Conservation (phyloP, 2,113 vertebrate species). For the Pipa parva region DNA sequence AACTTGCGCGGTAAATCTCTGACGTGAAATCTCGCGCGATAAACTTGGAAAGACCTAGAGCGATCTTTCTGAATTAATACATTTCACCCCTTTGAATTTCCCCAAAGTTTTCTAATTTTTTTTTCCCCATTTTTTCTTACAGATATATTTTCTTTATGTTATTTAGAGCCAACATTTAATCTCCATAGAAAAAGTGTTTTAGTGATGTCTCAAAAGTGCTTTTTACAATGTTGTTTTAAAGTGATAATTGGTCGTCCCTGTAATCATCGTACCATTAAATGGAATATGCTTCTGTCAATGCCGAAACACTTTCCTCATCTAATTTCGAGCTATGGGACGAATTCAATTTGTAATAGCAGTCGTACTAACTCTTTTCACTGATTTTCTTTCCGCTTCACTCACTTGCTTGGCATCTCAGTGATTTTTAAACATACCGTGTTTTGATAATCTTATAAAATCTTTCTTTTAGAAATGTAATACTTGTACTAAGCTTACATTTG, state of each 20-base stretch:
- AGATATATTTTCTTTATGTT: background rate
- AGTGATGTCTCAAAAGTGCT: background rate
- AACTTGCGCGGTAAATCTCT: too few species aligned
- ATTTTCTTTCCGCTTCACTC: background rate
- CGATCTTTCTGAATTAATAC: background rate
- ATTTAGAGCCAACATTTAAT: background rate
- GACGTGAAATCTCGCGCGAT: background rate
- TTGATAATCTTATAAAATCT: too few species aligned
- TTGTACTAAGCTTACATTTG: too few species aligned
- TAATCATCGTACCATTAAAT: slow-evolving; percentile 6
- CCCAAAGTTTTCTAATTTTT: too few species aligned
- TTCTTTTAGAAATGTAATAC: too few species aligned
- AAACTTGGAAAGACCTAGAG: too few species aligned
- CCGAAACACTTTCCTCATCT: background rate
- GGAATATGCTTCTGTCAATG: slow-evolving; percentile 4
- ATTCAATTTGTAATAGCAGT: slow-evolving; percentile 2
- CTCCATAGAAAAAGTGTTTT: background rate
- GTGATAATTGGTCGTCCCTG: background rate
- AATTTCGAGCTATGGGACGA: slow-evolving; percentile 4
- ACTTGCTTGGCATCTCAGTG: background rate
- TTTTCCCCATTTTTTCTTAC: too few species aligned
- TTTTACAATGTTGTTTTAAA: background rate
- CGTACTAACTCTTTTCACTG: background rate
- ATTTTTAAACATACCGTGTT: too few species aligned
- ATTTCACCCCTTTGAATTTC: background rate